Percentiles rank a stretch among this genome's conserved stretches.
These are phyloP conservation scores for Kradibia gibbosae DNA, from an alignment of 1,140 invertebrate genomes.

Conservation along the genomic window DNA sequence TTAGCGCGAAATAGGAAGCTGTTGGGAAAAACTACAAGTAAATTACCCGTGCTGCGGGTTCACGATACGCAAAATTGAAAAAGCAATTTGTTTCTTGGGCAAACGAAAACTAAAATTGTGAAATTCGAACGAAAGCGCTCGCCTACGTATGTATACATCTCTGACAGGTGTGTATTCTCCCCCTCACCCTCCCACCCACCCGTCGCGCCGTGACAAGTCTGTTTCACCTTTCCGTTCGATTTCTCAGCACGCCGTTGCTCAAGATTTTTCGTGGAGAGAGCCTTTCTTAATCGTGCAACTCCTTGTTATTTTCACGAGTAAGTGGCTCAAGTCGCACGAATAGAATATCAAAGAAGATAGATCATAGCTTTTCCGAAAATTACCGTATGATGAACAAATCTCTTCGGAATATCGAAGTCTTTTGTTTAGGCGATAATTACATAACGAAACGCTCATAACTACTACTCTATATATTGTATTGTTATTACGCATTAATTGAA, in stretches of 20 bases:
- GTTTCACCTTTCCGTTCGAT: neutral
- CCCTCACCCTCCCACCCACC: neutral
- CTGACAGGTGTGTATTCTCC: slow-evolving; percentile 3
- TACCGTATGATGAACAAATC: neutral
- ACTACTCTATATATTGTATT: too few relatives aligned
- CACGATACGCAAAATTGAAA: slow-evolving; percentile 25
- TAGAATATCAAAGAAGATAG: neutral
- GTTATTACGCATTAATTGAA: too few relatives aligned
- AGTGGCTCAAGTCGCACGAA: neutral
- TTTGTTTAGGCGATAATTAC: neutral
- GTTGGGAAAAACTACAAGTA: neutral
- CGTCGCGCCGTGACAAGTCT: too few relatives aligned
- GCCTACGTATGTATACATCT: neutral
- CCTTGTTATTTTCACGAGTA: slow-evolving; percentile 5
- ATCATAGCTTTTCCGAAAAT: slow-evolving; percentile 4
- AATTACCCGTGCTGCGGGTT: neutral
- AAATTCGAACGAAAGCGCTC: slow-evolving; percentile 17
- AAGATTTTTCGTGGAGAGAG: neutral
- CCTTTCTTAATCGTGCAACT: slow-evolving; percentile 28
- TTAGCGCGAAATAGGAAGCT: slow-evolving; percentile 14
- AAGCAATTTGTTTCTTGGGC: slow-evolving; percentile 34
- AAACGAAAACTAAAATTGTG: neutral
- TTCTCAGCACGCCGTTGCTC: neutral
- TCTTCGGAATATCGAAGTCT: neutral
- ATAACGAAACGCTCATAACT: too few relatives aligned